A percentile compares a stretch with the other conserved stretches of the same genome.
Evolutionary conservation across 1,140 invertebrate species (phyloP).

Genomic region (Brachionus calyciflorus): DNA sequence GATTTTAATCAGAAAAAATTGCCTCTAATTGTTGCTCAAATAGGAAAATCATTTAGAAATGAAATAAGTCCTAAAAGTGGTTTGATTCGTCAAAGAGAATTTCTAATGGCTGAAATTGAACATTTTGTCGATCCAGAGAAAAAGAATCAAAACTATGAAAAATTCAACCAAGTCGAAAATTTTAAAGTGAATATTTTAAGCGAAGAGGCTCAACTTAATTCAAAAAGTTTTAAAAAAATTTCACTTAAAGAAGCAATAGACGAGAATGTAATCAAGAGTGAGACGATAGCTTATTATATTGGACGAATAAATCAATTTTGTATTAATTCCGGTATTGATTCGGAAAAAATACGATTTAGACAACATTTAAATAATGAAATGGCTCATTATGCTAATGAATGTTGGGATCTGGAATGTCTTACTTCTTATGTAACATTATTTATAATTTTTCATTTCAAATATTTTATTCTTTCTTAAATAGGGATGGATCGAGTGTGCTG

Average conservation of each 20-base stretch:
- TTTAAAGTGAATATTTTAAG: constrained; percentile 80
- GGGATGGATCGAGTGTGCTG: constrained; percentile 99
- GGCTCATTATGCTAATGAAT: constrained; percentile 99
- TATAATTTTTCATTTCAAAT: neutral
- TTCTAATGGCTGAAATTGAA: constrained; percentile 99
- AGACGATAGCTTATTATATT: constrained; percentile 96
- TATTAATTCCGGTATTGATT: constrained; percentile 79
- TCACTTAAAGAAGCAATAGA: constrained; percentile 60
- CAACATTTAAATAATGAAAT: constrained; percentile 99
- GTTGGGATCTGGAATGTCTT: constrained; percentile 95
- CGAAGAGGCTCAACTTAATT: constrained; percentile 88
- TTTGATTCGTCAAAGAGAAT: constrained; percentile 87
- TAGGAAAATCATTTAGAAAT: constrained; percentile 95
- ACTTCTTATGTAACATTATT: constrained; percentile 82
- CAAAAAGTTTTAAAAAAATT: constrained; percentile 54
- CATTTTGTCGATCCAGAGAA: constrained; percentile 91
- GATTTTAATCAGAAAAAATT: constrained; percentile 94
- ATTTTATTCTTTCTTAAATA: constrained; percentile 57
- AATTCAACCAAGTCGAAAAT: constrained; percentile 75
- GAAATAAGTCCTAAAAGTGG: constrained; percentile 98
- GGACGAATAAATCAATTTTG: constrained; percentile 87
- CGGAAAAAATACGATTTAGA: constrained; percentile 81
- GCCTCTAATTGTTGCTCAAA: constrained; percentile 96
- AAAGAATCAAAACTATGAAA: constrained; percentile 83
- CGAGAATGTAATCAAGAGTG: constrained; percentile 76